These are phyloP conservation scores for Otolemur garnettii DNA, from an alignment of 2,113 vertebrate species.

Conservation along the genomic window DNA sequence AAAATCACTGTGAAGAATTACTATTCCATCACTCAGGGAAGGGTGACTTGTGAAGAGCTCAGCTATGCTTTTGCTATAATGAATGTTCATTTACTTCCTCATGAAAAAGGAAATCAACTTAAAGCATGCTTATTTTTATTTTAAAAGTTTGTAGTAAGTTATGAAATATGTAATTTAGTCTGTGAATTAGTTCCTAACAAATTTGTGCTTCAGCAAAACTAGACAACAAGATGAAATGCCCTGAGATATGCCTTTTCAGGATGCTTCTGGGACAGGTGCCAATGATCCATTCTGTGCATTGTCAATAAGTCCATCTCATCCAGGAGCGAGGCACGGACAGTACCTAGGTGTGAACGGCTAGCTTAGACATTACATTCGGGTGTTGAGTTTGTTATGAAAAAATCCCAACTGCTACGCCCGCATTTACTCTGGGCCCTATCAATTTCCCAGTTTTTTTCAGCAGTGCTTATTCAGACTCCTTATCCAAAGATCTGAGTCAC, in stretches of 20 bases:
- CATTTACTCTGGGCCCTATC: background rate
- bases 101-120: slow-evolving; percentile 21
- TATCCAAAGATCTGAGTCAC: background rate
- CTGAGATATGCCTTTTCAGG: background rate
- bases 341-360: background rate
- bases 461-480: background rate
- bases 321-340: background rate
- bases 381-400: background rate
- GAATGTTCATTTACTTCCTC: slow-evolving; percentile 11
- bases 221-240: background rate
- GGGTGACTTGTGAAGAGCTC: slow-evolving; percentile 22
- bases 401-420: background rate
- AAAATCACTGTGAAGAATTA: slow-evolving; percentile 31
- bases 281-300: background rate
- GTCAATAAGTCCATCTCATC: background rate
- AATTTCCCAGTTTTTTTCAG: background rate
- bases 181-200: background rate
- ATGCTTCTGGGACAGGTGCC: background rate
- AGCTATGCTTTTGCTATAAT: background rate
- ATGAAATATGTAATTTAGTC: background rate
- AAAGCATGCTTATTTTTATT: slow-evolving; percentile 43
- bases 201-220: background rate
- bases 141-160: slow-evolving; percentile 1
- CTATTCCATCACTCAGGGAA: background rate
- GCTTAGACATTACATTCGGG: background rate